phyloP scores from a whole-genome alignment of 2,888 invertebrate species.

The Leucozona laternaria region DNA sequence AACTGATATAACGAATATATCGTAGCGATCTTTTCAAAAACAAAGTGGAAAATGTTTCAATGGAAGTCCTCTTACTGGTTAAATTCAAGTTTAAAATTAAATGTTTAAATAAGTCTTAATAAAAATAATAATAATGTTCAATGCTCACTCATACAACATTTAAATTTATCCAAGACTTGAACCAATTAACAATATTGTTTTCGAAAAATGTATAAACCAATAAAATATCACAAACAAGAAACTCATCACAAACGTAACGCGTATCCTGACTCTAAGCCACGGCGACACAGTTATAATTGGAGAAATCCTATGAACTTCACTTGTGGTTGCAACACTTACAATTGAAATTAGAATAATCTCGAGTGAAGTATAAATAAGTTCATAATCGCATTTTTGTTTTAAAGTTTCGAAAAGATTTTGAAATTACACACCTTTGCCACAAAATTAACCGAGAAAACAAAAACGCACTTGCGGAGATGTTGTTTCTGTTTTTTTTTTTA shows the following conservation, averaged over 20 bases:
- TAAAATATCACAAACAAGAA: neutral
- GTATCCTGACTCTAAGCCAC: neutral
- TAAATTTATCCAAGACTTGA: neutral
- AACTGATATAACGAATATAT: neutral
- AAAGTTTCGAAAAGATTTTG: neutral
- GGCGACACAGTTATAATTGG: neutral
- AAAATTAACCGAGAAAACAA: constrained; percentile 4
- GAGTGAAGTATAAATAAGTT: neutral
- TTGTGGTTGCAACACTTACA: neutral
- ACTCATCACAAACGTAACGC: constrained; percentile 1
- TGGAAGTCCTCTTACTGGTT: neutral
- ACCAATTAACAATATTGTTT: neutral
- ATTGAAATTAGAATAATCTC: neutral
- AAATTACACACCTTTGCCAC: constrained; percentile 26
- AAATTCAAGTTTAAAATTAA: neutral
- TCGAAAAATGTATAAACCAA: neutral
- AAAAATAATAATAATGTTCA: neutral
- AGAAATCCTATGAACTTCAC: neutral
- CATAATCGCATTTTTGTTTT: neutral
- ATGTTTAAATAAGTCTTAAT: neutral
- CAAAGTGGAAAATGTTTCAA: neutral
- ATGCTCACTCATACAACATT: neutral
- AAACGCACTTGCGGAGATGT: constrained; percentile 6
- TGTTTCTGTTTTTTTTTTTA: neutral
- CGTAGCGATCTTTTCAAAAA: neutral